Percentiles rank a stretch among this genome's conserved stretches.
Conservation (phyloP, 2,888 invertebrate genomes). For the Trissolcus brochymenae region DNA sequence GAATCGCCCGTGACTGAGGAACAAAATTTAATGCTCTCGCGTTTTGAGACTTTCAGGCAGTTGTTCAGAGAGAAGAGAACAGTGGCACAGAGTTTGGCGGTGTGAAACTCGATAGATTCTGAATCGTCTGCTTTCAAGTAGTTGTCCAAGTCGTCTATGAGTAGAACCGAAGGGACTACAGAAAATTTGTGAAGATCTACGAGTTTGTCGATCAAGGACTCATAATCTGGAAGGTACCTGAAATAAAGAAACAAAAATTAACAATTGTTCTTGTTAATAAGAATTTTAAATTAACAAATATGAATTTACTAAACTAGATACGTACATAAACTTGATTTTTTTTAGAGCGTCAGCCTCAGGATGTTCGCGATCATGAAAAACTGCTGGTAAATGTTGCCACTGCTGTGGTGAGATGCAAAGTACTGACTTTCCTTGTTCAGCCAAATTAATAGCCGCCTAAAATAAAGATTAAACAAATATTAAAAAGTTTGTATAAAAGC, state of each 20-base stretch:
- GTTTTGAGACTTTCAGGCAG: constrained; percentile 63
- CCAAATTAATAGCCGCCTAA: constrained; percentile 71
- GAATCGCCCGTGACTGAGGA: constrained; percentile 41
- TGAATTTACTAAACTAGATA: neutral
- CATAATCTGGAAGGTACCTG: constrained; percentile 69
- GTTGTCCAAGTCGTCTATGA: constrained; percentile 69
- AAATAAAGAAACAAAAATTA: neutral
- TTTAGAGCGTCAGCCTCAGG: constrained; percentile 65
- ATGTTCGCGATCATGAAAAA: constrained; percentile 69
- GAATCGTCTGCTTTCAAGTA: constrained; percentile 59
- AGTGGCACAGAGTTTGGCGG: constrained; percentile 65
- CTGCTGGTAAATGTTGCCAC: constrained; percentile 65
- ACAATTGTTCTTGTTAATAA: neutral
- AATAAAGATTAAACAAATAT: too few relatives aligned
- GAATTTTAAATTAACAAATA: too few relatives aligned
- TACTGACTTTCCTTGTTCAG: constrained; percentile 69
- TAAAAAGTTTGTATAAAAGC: too few relatives aligned
- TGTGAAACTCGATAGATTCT: constrained; percentile 55
- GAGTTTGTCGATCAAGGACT: constrained; percentile 64
- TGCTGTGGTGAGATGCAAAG: constrained; percentile 67
- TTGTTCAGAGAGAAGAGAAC: constrained; percentile 66
- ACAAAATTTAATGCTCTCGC: constrained; percentile 52
- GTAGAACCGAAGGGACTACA: constrained; percentile 64
- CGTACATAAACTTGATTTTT: constrained; percentile 71
- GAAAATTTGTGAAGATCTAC: constrained; percentile 66